Base-by-base conservation (phyloP, 2,113 vertebrate genomes). In the Trogon surrucura region DNA sequence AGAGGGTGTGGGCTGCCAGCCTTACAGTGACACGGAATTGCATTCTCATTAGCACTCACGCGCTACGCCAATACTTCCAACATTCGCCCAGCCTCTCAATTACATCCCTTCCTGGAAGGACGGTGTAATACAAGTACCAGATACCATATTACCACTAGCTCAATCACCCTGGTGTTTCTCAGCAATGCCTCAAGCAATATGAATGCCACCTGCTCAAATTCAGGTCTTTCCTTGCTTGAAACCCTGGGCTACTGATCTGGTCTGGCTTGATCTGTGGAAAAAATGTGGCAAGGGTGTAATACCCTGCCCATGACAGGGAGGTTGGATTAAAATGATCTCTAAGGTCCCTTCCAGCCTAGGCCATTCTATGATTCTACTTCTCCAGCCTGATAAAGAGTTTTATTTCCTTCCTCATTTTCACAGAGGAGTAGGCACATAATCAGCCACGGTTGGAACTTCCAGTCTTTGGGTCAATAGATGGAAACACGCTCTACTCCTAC, bases 401-500 rank as follows among this genome's bases (percentile, higher is more conserved):
- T 95, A 50, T 69, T 47, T 32, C 74, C 36, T 86, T 15, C 9
- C 45, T 7, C 11, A 7, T 86, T 94, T 84, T 79, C n/a, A 72
- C 25, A 48, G 36, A 58, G 14, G 13, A 88, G 48, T 66, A 78
- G 60, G 30, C 16, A 58, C 0, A 0, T 66, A 73, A 78, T 90
- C 47, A 67, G 62, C 34, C 85, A 60, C 1, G 15, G 36, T 21
- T 81, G 57, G 34, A 91, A 71, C 61, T 79, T 83, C 19, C 48
- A 66, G 47, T 89, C 75, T 89, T 95, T 93, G 90, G 75, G 94
- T 89, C 91, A 93, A 47, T 75, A 88, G 86, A 45, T 61, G 94
- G 96, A 96, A 88, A 67, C 36, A 53, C 27, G 58, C 30, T 58
- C 66, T 41, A 6, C 77, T 36, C 36, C 36, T 78, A 9, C 69